Evolutionary conservation across 2,797 vertebrate species (phyloP).

Genomic region (Cirrhinus mrigala): DNA sequence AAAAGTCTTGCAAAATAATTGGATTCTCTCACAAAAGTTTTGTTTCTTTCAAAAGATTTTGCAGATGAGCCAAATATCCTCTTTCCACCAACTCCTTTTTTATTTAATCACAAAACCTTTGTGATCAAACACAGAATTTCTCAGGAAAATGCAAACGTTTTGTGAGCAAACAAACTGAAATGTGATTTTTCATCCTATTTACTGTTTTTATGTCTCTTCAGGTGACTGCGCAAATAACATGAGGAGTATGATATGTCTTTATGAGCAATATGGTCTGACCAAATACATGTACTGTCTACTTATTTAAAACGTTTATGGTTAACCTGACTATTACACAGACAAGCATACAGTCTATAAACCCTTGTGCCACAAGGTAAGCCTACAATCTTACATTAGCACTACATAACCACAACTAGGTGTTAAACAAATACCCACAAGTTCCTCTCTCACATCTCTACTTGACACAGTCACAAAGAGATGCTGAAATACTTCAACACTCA

Average conservation of each 20-base stretch:
- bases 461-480: constrained; percentile 13
- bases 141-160: not conserved
- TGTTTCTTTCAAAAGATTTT: not conserved
- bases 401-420: constrained; percentile 46
- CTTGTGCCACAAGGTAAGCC: constrained; percentile 1
- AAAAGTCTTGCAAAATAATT: not conserved
- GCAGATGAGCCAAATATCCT: not conserved
- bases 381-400: constrained; percentile 1
- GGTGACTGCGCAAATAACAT: not conserved
- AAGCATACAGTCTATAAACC: constrained; percentile 29
- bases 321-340: constrained; percentile 18
- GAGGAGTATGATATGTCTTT: not conserved
- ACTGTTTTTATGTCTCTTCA: not conserved
- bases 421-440: constrained; percentile 34
- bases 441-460: constrained; percentile 20
- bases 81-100: not conserved
- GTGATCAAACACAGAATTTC: not conserved
- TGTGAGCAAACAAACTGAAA: not conserved
- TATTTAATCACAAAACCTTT: not conserved
- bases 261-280: not conserved
- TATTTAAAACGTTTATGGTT: not conserved
- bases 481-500: constrained; percentile 22
- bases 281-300: not conserved
- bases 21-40: not conserved
- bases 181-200: not conserved